A percentile compares a stretch with the other conserved stretches of the same genome.
phyloP scores from a whole-genome alignment of 2,113 vertebrate species.

The Thermophis baileyi region DNA sequence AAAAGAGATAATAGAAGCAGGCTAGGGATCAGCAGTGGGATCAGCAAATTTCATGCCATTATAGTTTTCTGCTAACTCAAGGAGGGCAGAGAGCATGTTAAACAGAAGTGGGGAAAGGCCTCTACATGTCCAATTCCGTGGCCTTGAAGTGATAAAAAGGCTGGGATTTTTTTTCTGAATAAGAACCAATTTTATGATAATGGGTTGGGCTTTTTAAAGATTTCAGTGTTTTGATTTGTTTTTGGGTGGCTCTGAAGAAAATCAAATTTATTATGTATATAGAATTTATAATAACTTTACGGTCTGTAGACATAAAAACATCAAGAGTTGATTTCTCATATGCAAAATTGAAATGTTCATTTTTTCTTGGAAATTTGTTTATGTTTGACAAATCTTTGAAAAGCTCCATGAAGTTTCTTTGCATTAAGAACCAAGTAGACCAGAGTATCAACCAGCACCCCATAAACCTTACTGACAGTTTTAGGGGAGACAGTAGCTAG shows the following conservation, averaged over 20 bases:
- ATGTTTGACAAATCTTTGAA: not conserved
- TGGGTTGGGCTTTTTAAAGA: not conserved
- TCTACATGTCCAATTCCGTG: not conserved
- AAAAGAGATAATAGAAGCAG: not conserved
- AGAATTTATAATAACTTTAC: not conserved
- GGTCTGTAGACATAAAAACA: not conserved
- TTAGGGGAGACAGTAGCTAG: not conserved
- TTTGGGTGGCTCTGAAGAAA: not conserved
- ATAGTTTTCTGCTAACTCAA: not conserved
- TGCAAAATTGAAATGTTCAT: not conserved
- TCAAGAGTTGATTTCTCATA: not conserved
- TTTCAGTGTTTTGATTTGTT: not conserved
- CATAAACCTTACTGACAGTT: not conserved
- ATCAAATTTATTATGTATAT: not conserved
- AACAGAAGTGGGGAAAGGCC: not conserved
- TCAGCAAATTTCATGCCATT: not conserved
- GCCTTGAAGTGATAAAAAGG: not conserved
- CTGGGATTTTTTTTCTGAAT: not conserved
- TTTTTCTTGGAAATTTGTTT: not conserved
- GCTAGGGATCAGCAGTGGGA: not conserved
- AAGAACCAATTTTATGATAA: not conserved
- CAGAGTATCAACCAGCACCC: not conserved
- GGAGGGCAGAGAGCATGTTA: not conserved
- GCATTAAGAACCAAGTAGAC: not conserved
- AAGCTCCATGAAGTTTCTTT: not conserved